phyloP scores from a whole-genome alignment of 2,797 vertebrate genomes.

The Sebastes ruberrimus region DNA sequence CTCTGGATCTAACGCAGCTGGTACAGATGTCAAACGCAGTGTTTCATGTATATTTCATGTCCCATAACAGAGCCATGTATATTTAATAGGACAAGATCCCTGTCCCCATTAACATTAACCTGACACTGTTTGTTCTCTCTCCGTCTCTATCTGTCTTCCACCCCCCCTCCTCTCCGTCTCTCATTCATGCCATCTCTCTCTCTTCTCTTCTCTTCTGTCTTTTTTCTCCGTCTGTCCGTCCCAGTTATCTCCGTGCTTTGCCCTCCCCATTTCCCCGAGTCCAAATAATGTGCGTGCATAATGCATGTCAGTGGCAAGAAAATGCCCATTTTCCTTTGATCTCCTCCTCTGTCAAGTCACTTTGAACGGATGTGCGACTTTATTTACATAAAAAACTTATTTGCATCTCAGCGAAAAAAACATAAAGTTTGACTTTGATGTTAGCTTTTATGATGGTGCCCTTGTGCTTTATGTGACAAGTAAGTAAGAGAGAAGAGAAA shows the following conservation, averaged over 20 bases:
- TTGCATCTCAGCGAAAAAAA: conserved; percentile 46
- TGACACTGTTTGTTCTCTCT: conserved; percentile 62
- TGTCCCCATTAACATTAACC: conserved; percentile 68
- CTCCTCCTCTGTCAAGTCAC: conserved; percentile 37
- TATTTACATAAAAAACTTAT: conserved; percentile 69
- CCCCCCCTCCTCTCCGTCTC: not conserved
- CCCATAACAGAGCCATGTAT: conserved; percentile 68
- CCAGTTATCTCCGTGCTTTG: conserved; percentile 15
- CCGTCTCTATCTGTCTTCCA: not conserved
- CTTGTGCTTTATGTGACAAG: conserved; percentile 24
- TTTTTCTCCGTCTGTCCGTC: not conserved
- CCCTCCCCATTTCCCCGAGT: conserved; percentile 1
- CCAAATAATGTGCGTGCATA: conserved; percentile 34
- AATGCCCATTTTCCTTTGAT: conserved; percentile 67
- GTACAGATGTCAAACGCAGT: conserved; percentile 64
- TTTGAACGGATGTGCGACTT: conserved; percentile 51
- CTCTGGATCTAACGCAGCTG: conserved; percentile 19
- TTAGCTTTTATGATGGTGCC: conserved; percentile 59
- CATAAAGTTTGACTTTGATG: conserved; percentile 65
- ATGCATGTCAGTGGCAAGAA: conserved; percentile 48
- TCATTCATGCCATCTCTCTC: not conserved
- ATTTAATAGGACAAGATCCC: conserved; percentile 70
- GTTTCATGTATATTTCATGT: conserved; percentile 77
- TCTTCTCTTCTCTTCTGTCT: not conserved
- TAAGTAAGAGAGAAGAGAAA: not conserved